Base-by-base conservation (phyloP, 2,113 vertebrate species). In the Paralichthys olivaceus region DNA sequence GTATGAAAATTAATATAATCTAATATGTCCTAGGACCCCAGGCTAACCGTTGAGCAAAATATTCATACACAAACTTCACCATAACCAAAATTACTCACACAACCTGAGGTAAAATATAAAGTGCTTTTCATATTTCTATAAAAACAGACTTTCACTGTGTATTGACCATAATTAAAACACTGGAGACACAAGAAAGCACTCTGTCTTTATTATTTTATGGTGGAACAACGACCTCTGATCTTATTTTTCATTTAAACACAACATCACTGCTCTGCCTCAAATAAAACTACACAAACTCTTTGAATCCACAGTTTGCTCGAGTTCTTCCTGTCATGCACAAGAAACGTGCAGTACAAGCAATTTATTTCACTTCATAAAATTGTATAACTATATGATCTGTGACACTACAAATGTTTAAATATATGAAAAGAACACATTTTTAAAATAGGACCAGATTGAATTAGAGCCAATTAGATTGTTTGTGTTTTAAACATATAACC, bases 201-300 rank as follows among this genome's bases (percentile, higher is more conserved):
- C n/a, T 1, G 49, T 28, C 19, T 28, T 0, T 9, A 19, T 51
- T 59, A 25, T 80, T 47, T 63, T 34, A 47, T 58, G 51, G 11
- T 54, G 60, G 60, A 85, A 54, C 22, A 68, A 26, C 9, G 51
- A 9, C 1, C 17, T 40, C 25, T 59, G 25, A 43, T 49, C 28
- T 28, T 69, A 29, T 23, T 70, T 49, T 62, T 58, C 20, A 34
- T 53, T 49, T 68, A 57, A 68, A 56, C 62, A 77, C 51, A 82
- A 72, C 69, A 5, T 56, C 59, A 53, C 14, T 7, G 6, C 37
- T 64, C 66, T 34, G 32, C 49, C 37, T 68, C 62, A 77, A 43
- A 63, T 57, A 26, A 68, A 62, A 64, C n/a, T 1, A 17, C 49
- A 62, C 51, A 15, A 49, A 49, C 11, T 4, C 51, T 58, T 68